Base-by-base conservation (phyloP, 37 sponge, comb jelly and placozoan genomes). In the Oscarella lobularis region DNA sequence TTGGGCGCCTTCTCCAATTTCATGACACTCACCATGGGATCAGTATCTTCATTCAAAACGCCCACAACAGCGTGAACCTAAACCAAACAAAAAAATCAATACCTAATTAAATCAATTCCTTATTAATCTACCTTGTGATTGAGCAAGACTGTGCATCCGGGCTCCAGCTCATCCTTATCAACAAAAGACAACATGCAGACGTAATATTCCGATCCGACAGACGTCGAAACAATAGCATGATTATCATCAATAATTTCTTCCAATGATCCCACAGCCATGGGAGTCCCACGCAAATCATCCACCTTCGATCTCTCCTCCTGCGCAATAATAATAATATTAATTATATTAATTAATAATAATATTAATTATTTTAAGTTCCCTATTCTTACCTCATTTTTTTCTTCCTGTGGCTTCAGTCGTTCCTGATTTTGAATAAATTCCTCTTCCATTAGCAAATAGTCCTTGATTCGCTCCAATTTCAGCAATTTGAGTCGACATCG, bases 211-310 rank as follows among this genome's bases (percentile, higher is more conserved):
- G 95, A 93, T 0, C 99, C 99, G 9, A 98, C 95, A 72, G 88
- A 87, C 36, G 96, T 94, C 5, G 90, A 89, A 4, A 98, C 99
- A 39, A 98, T 98, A 65, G 95, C 99, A 68, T 98, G 99, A 55
- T 91, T 98, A 76, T 98, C 99, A 84, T 98, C 99, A 74, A 98
- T 98, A 65, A 98, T 94, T 82, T 98, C 99, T 65, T 98, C 99
- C 31, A 98, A 78, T 0, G 95, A 92, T 36, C 99, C 99, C 6
- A 98, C 99, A 37, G 92, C 93, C 99, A 98, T 98, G 4, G 99
- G 99, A 69, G 87, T 86, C 20, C 95, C 99, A 14, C 99, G 78
- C 14, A 98, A 72, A 29, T 98, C 95, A 85, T 98, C 99, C 4
- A 98, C 89, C 82, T 88, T 90, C n/a, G 89, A 84, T 5, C 98